Conservation (phyloP, 1,140 invertebrate species). For the Megathymus violae region DNA sequence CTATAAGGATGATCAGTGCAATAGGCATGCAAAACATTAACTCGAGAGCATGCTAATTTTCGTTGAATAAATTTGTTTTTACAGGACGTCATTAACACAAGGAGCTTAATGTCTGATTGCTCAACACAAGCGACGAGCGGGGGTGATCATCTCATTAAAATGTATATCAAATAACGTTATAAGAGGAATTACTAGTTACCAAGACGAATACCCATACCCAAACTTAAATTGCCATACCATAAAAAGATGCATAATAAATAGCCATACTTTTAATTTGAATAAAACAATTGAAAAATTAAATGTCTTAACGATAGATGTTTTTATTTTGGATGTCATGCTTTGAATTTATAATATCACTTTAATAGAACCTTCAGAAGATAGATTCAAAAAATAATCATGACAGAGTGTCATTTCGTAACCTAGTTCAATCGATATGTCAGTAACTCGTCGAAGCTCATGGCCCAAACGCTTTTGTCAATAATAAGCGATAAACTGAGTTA, state of each 20-base stretch:
- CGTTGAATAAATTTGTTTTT: conserved; percentile 16
- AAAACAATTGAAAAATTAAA: too few relatives aligned
- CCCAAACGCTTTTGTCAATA: not conserved
- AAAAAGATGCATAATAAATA: not conserved
- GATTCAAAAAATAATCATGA: not conserved
- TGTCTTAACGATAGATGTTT: not conserved
- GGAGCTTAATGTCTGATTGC: not conserved
- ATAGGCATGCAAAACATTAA: conserved; percentile 17
- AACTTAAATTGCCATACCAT: not conserved
- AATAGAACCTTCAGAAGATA: not conserved
- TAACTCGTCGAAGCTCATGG: not conserved
- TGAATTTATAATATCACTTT: not conserved
- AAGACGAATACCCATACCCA: too few relatives aligned
- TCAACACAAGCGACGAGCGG: not conserved
- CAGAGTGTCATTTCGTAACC: too few relatives aligned
- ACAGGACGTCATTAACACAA: conserved; percentile 4
- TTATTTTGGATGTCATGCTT: not conserved
- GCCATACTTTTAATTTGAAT: too few relatives aligned
- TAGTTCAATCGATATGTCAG: not conserved
- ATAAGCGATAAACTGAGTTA: not conserved
- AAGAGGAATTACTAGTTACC: not conserved
- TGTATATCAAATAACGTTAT: not conserved
- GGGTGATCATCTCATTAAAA: not conserved
- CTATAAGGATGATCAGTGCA: conserved; percentile 7
- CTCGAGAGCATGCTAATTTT: conserved; percentile 4